Conservation (phyloP, 2,113 vertebrate genomes). For the Larimichthys crocea region DNA sequence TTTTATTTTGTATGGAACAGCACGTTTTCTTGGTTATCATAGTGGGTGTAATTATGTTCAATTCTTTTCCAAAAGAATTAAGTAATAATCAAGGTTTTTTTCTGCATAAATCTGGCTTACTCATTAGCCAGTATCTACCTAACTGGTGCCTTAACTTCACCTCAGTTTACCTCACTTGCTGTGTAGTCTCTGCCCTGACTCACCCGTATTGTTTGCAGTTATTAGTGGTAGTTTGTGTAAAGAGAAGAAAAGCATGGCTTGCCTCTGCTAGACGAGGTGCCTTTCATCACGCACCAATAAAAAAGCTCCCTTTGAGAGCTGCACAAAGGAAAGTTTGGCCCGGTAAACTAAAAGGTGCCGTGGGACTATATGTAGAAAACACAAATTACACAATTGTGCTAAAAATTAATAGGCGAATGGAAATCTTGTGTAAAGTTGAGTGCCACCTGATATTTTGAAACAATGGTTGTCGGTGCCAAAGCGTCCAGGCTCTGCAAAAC, state of each 20-base stretch:
- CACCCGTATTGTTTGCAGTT: constrained; percentile 8
- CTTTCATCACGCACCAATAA: background rate
- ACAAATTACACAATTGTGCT: constrained; percentile 25
- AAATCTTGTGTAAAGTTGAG: constrained; percentile 10
- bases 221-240: background rate
- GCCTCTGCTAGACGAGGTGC: background rate
- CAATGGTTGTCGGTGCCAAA: constrained; percentile 41
- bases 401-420: constrained; percentile 37
- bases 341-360: too few species aligned
- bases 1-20: background rate
- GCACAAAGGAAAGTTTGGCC: too few species aligned
- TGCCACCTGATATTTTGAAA: constrained; percentile 54
- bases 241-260: background rate
- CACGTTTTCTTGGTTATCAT: background rate
- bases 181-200: constrained; percentile 6
- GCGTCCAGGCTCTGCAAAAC: constrained; percentile 43
- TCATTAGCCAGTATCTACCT: background rate
- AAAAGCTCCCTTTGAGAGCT: background rate
- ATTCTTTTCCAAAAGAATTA: background rate
- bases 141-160: constrained; percentile 11
- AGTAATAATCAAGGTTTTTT: background rate
- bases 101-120: constrained; percentile 28
- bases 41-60: background rate
- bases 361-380: too few species aligned
- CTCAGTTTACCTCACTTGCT: background rate